Conservation (phyloP, 2,797 vertebrate genomes). For the Strix occidentalis region DNA sequence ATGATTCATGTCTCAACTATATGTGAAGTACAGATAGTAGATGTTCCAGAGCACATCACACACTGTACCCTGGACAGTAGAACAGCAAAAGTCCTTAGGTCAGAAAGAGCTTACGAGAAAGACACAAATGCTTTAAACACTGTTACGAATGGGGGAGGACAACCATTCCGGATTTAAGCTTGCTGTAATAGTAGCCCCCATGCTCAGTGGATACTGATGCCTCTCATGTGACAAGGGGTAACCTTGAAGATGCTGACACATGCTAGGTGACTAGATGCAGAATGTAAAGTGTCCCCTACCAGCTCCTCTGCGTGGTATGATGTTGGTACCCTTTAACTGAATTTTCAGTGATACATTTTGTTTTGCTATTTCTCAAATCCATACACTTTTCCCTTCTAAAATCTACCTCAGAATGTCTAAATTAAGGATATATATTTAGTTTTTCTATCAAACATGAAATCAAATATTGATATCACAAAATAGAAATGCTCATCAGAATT, state of each 20-base stretch:
- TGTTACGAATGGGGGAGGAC: neutral
- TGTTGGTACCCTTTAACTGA: neutral
- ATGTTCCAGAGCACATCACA: constrained; percentile 8
- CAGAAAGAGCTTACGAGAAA: neutral
- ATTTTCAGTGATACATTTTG: neutral
- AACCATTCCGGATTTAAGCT: neutral
- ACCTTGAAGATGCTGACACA: constrained; percentile 23
- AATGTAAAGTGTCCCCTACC: neutral
- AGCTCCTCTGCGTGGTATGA: neutral
- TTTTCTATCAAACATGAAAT: neutral
- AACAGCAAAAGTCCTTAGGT: neutral
- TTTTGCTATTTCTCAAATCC: neutral
- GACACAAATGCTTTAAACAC: neutral
- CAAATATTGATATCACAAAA: neutral
- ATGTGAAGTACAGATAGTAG: neutral
- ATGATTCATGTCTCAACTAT: neutral
- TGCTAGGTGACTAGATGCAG: neutral
- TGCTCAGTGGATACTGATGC: constrained; percentile 18
- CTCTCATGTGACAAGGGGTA: constrained; percentile 2
- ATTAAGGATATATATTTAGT: neutral
- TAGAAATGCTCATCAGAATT: neutral
- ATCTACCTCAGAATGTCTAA: neutral
- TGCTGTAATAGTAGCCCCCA: neutral
- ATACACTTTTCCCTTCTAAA: neutral
- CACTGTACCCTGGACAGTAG: neutral